Evolutionary conservation across 2,113 vertebrate genomes (phyloP), one percentile per base, ranked within the genome.

Genomic region (Chinchilla lanigera): DNA sequence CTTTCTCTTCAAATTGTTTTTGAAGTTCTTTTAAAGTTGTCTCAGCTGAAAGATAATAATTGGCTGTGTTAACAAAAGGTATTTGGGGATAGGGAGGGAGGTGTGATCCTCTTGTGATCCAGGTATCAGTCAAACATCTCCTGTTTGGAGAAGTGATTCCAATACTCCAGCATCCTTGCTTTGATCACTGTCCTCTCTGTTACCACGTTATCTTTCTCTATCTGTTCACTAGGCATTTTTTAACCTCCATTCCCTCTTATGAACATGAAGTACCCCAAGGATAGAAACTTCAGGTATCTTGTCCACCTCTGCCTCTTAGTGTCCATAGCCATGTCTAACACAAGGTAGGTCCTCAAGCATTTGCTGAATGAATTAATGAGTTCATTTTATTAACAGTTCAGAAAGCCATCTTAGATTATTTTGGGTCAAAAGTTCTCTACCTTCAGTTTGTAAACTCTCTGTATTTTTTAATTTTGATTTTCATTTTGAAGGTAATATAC

Each of bases 1-100:
- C 81, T 13, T 92, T 93, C 86, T 19, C 77, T 85, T 54, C 86
- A 81, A 28, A 17, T 35, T 95, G 84, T 41, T 2, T 47, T 87
- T 83, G 54, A 81, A 13, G 0, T 44, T 90, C 86, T 83, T 3
- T 94, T 58, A 44, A 47, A 82, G 33, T 26, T 73, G 0, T 38
- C 30, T 54, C 20, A 3, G 26, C 86, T 98, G 86, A 63, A 98
- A 98, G 65, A 78, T 1, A 95, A 44, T 38, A 90, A 97, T 44
- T 19, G 65, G 14, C 4, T 80, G 0, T 84, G 82, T 95, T 67
- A 96, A 60, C 52, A 93, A 77, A 84, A 87, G 20, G n/a, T 41
- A 52, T 5, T 5, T 87, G 17, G 9, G 61, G 26, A 11, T 71
- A 30, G 33, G 75, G 7, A 88, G 33, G 58, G 47, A 75, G 7